phyloP scores from a whole-genome alignment of 2,888 invertebrate genomes.

The Digitonthophagus gazella region DNA sequence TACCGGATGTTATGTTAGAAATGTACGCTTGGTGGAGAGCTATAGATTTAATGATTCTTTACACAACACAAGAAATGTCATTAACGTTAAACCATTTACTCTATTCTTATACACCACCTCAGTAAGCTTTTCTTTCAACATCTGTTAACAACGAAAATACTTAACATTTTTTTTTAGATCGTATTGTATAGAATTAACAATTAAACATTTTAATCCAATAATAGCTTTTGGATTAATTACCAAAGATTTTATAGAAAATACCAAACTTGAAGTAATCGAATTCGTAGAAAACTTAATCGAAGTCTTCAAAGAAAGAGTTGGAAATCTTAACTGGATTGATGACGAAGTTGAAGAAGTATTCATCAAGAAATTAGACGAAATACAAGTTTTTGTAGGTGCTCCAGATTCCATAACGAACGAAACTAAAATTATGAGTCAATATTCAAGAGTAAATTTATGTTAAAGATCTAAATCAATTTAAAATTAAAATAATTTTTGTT shows the following conservation, averaged over 20 bases:
- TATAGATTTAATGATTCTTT: conserved; percentile 64
- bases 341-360: conserved; percentile 67
- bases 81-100: conserved; percentile 22
- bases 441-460: conserved; percentile 57
- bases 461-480: not conserved
- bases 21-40: conserved; percentile 67
- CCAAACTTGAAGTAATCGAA: not conserved
- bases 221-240: conserved; percentile 1
- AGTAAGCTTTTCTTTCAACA: not conserved
- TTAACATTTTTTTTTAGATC: not conserved
- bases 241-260: not conserved
- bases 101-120: not conserved
- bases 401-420: conserved; percentile 72
- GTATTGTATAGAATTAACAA: not conserved
- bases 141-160: not conserved
- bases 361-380: conserved; percentile 68
- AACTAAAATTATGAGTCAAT: conserved; percentile 63
- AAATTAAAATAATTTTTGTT: not conserved
- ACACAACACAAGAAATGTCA: conserved; percentile 64
- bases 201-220: not conserved
- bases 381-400: conserved; percentile 73
- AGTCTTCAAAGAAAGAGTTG: conserved; percentile 65
- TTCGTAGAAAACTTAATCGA: not conserved
- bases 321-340: conserved; percentile 73
- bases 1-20: conserved; percentile 58